Percentiles rank a stretch among this genome's conserved stretches.
Evolutionary conservation across 2,888 invertebrate species (phyloP).

Genomic region (Atherix ibis): DNA sequence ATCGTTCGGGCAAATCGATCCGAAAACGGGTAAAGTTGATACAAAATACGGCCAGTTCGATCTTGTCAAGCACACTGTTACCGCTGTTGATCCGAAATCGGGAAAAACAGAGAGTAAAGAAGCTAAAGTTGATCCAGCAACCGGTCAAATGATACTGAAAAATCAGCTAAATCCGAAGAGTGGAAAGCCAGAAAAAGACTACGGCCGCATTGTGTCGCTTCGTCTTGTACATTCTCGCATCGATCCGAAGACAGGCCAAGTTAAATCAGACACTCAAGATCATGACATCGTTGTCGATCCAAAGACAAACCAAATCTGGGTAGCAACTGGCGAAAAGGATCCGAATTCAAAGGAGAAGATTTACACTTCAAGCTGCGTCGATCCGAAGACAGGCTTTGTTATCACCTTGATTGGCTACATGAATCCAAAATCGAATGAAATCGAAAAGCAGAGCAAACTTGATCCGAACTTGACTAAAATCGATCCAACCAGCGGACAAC

Average conservation of each 20-base stretch:
- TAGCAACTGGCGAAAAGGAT: constrained; percentile 47
- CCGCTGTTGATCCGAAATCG: constrained; percentile 51
- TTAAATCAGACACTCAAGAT: constrained; percentile 25
- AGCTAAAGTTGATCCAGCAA: constrained; percentile 47
- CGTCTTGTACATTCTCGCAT: constrained; percentile 45
- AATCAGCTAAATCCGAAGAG: constrained; percentile 58
- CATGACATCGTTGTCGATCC: constrained; percentile 31
- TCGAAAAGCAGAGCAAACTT: constrained; percentile 46
- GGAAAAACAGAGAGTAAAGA: constrained; percentile 51
- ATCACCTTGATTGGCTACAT: constrained; percentile 54
- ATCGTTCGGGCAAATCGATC: constrained; percentile 50
- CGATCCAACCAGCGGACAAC: constrained; percentile 39
- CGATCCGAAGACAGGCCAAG: constrained; percentile 47
- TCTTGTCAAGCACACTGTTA: constrained; percentile 50
- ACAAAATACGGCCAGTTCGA: constrained; percentile 60
- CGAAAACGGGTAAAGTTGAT: constrained; percentile 49
- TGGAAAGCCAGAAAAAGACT: constrained; percentile 51
- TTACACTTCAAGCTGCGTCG: constrained; percentile 52
- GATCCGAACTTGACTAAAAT: constrained; percentile 50
- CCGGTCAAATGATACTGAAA: constrained; percentile 48
- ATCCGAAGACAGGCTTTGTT: constrained; percentile 49
- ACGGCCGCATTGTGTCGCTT: constrained; percentile 47
- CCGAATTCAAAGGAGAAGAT: constrained; percentile 46
- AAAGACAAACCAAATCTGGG: constrained; percentile 41
- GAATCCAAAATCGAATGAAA: constrained; percentile 49